Evolutionary conservation across 2,797 vertebrate species (phyloP), one percentile per base, ranked within the genome.

Genomic region (Helarctos malayanus): DNA sequence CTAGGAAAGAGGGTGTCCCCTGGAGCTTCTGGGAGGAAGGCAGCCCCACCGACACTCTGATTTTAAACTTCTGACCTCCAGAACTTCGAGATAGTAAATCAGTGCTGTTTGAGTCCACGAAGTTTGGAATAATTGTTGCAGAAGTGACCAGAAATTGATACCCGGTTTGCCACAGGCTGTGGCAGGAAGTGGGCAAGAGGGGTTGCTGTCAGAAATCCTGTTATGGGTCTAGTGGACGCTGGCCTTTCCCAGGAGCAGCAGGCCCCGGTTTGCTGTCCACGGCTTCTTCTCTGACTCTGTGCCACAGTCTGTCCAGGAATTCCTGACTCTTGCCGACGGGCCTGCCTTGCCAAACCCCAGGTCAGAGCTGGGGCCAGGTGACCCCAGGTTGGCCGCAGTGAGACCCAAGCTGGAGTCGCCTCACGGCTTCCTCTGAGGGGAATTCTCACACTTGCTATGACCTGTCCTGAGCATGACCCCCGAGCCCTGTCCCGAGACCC

Each of bases 141-240:
- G 86, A 19, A n/a, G 23, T 1, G 3, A 63, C 0, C 15, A 35
- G 35, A 61, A 71, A 18, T 13, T 0, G 23, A 78, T 13, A 2
- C 11, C 5, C 1, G 21, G 27, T 23, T 19, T 73, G 8, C 45
- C 14, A 1, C 9, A 7, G 71, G 54, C 56, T 27, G 19, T 16
- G 13, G 86, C 23, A 12, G 73, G 35, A 15, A 10, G 6, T 19
- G 1, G 52, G 54, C 23, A 5, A 89, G 57, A 3, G 15, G 25
- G 1, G 38, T 32, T 23, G 47, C 4, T 4, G 38, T 9, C 21
- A 29, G 29, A 38, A 79, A 23, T 7, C 54, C n/a, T 18, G 41
- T 11, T 13, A 0, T 41, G 1, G 0, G 2, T 32, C 7, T 16
- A 1, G 52, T 2, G 52, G 86, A 32, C 8, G 3, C 52, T 3